phyloP scores from a whole-genome alignment of 2,888 invertebrate species.

The Biston betularia region DNA sequence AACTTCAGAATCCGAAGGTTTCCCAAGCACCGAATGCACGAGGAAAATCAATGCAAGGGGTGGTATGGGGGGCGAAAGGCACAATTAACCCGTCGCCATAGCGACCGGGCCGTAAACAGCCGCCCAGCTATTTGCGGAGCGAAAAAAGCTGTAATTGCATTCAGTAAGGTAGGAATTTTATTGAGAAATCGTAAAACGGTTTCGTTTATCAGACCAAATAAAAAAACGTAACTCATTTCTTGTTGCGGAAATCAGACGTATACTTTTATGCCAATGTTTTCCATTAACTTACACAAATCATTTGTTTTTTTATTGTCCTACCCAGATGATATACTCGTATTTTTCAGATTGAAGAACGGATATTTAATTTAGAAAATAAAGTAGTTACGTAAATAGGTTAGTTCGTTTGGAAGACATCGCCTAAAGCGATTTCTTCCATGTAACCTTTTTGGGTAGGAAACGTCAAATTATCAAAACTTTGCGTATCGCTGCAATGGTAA shows the following conservation, averaged over 20 bases:
- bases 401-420: too few species aligned
- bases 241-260: constrained; percentile 20
- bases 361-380: too few species aligned
- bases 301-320: too few species aligned
- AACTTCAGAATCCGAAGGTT: constrained; percentile 13
- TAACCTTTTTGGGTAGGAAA: too few species aligned
- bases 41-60: constrained; percentile 35
- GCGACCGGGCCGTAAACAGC: constrained; percentile 36
- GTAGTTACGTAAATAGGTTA: too few species aligned
- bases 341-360: too few species aligned
- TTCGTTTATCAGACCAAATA: constrained; percentile 14
- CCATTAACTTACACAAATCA: not conserved
- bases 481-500: too few species aligned
- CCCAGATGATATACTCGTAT: too few species aligned
- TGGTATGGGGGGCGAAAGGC: constrained; percentile 9
- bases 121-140: constrained; percentile 23
- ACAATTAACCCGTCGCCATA: constrained; percentile 38
- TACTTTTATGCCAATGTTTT: constrained; percentile 13
- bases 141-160: constrained; percentile 32
- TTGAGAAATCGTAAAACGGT: constrained; percentile 24
- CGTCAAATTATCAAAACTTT: too few species aligned
- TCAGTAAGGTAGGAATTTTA: constrained; percentile 22
- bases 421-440: too few species aligned
- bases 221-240: constrained; percentile 16
- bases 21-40: constrained; percentile 25